A percentile compares a stretch with the other conserved stretches of the same genome.
Conservation (phyloP, 1,140 invertebrate genomes). For the Bombus fervidus region DNA sequence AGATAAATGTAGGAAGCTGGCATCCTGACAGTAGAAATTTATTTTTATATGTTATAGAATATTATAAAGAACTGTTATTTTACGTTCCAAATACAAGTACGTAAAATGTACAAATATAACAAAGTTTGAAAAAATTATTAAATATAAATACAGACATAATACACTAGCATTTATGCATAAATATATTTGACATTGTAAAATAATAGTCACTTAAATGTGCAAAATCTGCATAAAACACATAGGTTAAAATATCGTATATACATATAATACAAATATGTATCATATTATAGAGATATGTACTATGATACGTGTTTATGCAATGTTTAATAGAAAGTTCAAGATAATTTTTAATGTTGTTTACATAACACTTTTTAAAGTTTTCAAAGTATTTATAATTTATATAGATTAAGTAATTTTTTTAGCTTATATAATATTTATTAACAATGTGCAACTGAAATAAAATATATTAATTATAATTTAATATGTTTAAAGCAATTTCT, state of each 20-base stretch:
- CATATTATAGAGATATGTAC: background rate
- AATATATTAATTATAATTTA: constrained; percentile 6
- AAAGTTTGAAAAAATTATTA: background rate
- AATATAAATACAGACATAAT: background rate
- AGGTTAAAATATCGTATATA: background rate
- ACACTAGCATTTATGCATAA: background rate
- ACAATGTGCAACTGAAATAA: constrained; percentile 8
- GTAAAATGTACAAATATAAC: background rate
- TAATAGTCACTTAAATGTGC: background rate
- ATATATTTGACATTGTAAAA: background rate
- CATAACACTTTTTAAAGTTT: background rate
- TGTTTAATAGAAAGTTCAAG: constrained; percentile 2
- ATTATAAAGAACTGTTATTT: constrained; percentile 24
- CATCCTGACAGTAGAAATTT: background rate
- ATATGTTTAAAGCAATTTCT: constrained; percentile 4
- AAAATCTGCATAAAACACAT: background rate
- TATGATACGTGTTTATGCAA: background rate
- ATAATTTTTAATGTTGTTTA: background rate
- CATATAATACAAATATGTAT: constrained; percentile 19
- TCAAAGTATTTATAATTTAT: constrained; percentile 16
- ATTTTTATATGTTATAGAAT: constrained; percentile 25
- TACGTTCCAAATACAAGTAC: constrained; percentile 27
- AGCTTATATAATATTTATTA: constrained; percentile 33
- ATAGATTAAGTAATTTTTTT: constrained; percentile 6
- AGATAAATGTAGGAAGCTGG: background rate